A percentile compares a stretch with the other conserved stretches of the same genome.
These are phyloP conservation scores for Ligdia adustata DNA, from an alignment of 2,888 invertebrate species.

Conservation along the genomic window DNA sequence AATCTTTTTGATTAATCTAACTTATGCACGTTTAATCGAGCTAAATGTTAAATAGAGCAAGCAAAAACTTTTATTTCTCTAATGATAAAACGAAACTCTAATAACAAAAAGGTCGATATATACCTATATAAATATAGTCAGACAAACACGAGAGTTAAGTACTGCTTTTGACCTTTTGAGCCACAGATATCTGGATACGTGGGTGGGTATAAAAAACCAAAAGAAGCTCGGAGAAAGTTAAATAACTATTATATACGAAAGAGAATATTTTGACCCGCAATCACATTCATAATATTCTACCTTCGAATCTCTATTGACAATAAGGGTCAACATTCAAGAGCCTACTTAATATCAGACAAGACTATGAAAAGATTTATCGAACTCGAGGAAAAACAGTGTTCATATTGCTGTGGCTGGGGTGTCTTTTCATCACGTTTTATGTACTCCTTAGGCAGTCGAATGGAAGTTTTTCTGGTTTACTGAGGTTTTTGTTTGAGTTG, in stretches of 20 bases:
- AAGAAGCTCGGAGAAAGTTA: too few relatives aligned
- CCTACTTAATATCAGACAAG: conserved; percentile 31
- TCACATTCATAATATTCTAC: conserved; percentile 26
- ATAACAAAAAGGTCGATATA: too few relatives aligned
- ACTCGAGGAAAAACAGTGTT: conserved; percentile 47
- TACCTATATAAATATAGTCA: too few relatives aligned
- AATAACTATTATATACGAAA: conserved; percentile 23
- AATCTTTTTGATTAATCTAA: too few relatives aligned
- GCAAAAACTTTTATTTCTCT: too few relatives aligned
- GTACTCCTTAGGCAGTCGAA: conserved; percentile 57
- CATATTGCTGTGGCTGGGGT: conserved; percentile 49
- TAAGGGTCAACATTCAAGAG: conserved; percentile 30
- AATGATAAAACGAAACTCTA: too few relatives aligned
- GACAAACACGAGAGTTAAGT: too few relatives aligned
- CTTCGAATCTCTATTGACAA: conserved; percentile 25
- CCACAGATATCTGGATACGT: too few relatives aligned
- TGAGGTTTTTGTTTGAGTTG: conserved; percentile 50
- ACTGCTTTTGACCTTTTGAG: too few relatives aligned
- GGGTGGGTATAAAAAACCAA: too few relatives aligned
- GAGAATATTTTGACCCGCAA: conserved; percentile 15
- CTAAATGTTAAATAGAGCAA: too few relatives aligned
- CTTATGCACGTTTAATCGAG: too few relatives aligned
- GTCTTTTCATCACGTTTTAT: conserved; percentile 60
- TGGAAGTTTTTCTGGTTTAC: conserved; percentile 59
- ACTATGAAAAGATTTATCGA: conserved; percentile 39